Evolutionary conservation across 2,888 invertebrate species (phyloP), one percentile per base, ranked within the genome.

Genomic region (Melanchra persicariae): DNA sequence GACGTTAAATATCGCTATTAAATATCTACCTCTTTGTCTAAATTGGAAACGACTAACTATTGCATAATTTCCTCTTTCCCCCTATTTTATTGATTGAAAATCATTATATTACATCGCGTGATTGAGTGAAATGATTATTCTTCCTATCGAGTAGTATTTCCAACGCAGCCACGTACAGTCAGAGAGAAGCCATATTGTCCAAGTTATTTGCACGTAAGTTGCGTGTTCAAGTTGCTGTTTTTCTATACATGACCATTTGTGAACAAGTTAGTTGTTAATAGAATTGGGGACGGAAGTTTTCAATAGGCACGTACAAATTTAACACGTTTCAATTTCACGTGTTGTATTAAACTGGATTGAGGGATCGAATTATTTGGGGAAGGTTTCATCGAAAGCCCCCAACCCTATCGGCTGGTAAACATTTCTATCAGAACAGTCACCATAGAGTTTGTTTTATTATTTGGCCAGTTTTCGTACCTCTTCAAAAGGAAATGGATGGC

Each of bases 261-360:
- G 88, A 89, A 89, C 87, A 88, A 92, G 92, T 88, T 88, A 88
- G 89, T 90, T 90, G 90, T 89, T 91, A 89, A 91, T 91, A 90
- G 91, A 92, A 92, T 92, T 90, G 89, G 88, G 90, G 89, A 89
- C 89, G 86, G 88, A 91, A 92, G 89, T 91, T 91, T 90, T 91
- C 93, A 93, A 95, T 93, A 89, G 93, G 90, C 93, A 93, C 94
- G 93, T 93, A 89, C 90, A 86, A 91, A 90, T 87, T 88, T 88
- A 89, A 91, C 90, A 90, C 89, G 91, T 92, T 92, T 91, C 91
- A 88, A 91, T 86, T 92, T 92, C 92, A 92, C 91, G 91, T 90
- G 90, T 90, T 88, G 88, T 90, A 92, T 92, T 90, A 88, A 89
- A 82, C 86, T 77, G 82, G 67, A 82, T 74, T 85, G 64, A 75